phyloP scores from a whole-genome alignment of 2,113 vertebrate species.

The Cyanoderma ruficeps region DNA sequence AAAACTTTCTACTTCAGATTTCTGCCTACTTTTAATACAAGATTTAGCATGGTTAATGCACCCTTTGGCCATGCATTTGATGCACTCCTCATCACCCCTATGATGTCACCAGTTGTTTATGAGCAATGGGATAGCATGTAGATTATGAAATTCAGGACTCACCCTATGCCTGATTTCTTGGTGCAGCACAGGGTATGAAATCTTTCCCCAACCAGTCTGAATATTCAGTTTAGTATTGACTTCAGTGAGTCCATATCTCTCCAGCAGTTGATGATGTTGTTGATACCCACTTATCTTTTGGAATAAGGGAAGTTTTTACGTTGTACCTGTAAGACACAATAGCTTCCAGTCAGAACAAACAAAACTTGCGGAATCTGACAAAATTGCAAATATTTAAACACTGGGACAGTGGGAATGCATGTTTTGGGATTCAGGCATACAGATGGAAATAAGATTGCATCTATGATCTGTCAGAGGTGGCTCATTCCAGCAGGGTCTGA shows the following conservation, averaged over 20 bases:
- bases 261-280: not conserved
- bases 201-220: not conserved
- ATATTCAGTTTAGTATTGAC: not conserved
- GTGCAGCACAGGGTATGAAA: not conserved
- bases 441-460: not conserved
- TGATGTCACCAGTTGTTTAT: not conserved
- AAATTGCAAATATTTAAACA: not conserved
- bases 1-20: not conserved
- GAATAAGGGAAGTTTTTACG: not conserved
- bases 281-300: not conserved
- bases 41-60: not conserved
- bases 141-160: not conserved
- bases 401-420: not conserved
- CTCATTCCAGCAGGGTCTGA: not conserved
- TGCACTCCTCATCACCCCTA: not conserved
- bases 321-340: not conserved
- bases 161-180: not conserved
- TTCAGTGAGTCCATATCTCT: not conserved
- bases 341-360: not conserved
- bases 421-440: not conserved
- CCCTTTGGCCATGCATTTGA: not conserved
- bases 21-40: not conserved
- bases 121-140: not conserved
- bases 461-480: not conserved
- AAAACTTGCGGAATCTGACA: not conserved